Conservation (phyloP, 2,113 vertebrate genomes). For the Macquaria australasica region DNA sequence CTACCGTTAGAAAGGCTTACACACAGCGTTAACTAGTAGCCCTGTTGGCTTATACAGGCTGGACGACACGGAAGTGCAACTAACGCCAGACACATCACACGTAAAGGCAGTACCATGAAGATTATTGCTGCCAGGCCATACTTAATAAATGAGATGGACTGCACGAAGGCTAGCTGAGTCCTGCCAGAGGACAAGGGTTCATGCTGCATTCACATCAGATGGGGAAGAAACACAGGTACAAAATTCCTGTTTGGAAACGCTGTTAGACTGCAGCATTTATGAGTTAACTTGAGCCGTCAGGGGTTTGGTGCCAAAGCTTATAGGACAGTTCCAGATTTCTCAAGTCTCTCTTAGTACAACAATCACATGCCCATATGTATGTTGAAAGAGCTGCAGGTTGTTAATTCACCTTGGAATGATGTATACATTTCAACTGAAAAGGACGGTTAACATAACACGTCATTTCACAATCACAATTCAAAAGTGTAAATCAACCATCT, state of each 20-base stretch:
- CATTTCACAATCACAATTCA: background rate
- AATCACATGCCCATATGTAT: background rate
- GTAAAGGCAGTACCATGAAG: constrained; percentile 37
- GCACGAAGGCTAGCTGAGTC: constrained; percentile 22
- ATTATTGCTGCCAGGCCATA: constrained; percentile 66
- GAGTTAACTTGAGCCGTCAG: background rate
- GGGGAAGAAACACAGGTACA: background rate
- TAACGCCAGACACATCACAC: constrained; percentile 18
- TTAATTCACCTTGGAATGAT: too few species aligned
- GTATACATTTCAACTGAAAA: too few species aligned
- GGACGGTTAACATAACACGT: background rate
- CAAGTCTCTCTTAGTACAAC: background rate
- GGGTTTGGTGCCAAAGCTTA: background rate
- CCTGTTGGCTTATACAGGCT: constrained; percentile 14
- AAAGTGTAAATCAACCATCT: background rate
- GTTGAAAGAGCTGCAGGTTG: background rate
- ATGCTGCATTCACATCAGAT: constrained; percentile 33
- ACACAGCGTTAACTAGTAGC: constrained; percentile 9
- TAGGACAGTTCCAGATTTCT: background rate
- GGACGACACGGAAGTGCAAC: constrained; percentile 49
- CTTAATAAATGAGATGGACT: constrained; percentile 11
- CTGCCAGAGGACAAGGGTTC: constrained; percentile 7
- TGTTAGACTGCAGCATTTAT: background rate
- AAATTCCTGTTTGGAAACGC: background rate
- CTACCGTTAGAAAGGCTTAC: constrained; percentile 44